Conservation (phyloP, 2,113 vertebrate genomes). For the Phylloscopus whistleri region DNA sequence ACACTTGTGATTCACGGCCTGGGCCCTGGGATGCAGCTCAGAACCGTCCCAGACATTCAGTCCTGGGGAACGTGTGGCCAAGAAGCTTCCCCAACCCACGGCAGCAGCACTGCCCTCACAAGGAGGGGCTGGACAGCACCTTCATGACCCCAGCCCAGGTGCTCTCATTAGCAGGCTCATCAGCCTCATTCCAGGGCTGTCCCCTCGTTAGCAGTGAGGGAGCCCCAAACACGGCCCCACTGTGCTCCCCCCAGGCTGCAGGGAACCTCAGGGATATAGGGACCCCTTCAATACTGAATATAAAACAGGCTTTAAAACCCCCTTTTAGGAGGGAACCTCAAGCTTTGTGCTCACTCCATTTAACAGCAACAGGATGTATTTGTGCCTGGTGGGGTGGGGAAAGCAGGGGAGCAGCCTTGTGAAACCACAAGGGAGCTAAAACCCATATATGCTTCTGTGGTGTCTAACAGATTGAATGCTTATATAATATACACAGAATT, state of each 20-base stretch:
- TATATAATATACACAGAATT: not conserved
- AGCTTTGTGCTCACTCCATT: not conserved
- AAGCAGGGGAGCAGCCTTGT: not conserved
- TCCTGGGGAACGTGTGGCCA: too few species aligned
- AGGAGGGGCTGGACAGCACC: rapidly evolving
- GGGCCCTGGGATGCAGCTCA: too few species aligned
- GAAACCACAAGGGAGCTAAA: not conserved
- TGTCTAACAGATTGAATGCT: not conserved
- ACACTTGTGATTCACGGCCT: rapidly evolving
- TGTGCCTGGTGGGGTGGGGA: not conserved
- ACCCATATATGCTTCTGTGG: not conserved
- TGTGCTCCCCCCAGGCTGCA: not conserved
- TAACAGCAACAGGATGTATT: not conserved
- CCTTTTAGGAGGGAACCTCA: not conserved
- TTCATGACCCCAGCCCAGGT: not conserved
- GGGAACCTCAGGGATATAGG: not conserved
- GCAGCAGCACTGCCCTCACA: not conserved
- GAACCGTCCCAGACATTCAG: not conserved
- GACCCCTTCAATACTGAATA: not conserved
- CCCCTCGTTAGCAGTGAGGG: not conserved
- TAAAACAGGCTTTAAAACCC: not conserved
- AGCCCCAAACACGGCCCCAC: not conserved
- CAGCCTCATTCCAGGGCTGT: not conserved
- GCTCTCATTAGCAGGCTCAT: not conserved
- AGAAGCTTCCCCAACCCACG: not conserved